Conservation (phyloP, 2,113 vertebrate genomes). For the Oncorhynchus nerka region DNA sequence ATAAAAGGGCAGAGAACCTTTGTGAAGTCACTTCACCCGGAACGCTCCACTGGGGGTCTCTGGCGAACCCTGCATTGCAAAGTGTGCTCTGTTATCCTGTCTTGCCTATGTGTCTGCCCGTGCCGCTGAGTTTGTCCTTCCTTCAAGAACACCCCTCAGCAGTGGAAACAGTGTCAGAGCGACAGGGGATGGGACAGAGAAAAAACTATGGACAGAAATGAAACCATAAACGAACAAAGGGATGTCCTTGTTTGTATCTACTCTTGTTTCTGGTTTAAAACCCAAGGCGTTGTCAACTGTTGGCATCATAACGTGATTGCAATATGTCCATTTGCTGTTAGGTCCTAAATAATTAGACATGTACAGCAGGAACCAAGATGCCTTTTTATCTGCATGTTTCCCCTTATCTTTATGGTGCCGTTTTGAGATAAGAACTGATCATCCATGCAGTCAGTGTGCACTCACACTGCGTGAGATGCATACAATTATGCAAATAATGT, state of each 20-base stretch:
- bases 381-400: conserved; percentile 59
- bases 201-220: not conserved
- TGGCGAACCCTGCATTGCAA: conserved; percentile 40
- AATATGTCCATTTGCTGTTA: conserved; percentile 34
- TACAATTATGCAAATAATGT: conserved; percentile 71
- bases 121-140: not conserved
- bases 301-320: conserved; percentile 22
- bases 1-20: conserved; percentile 66
- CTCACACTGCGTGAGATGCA: conserved; percentile 67
- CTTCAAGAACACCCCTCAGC: not conserved
- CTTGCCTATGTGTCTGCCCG: not conserved
- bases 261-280: not conserved
- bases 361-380: conserved; percentile 62
- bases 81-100: conserved; percentile 1
- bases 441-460: conserved; percentile 68
- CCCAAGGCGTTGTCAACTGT: conserved; percentile 2
- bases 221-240: not conserved
- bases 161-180: not conserved
- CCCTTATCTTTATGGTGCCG: conserved; percentile 66
- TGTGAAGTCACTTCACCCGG: conserved; percentile 61
- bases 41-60: conserved; percentile 44
- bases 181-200: not conserved
- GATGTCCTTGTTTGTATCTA: not conserved
- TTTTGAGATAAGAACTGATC: conserved; percentile 74
- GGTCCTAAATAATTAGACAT: conserved; percentile 67